Evolutionary conservation across 2,113 vertebrate species (phyloP).

Genomic region (Sphaerodactylus townsendi): DNA sequence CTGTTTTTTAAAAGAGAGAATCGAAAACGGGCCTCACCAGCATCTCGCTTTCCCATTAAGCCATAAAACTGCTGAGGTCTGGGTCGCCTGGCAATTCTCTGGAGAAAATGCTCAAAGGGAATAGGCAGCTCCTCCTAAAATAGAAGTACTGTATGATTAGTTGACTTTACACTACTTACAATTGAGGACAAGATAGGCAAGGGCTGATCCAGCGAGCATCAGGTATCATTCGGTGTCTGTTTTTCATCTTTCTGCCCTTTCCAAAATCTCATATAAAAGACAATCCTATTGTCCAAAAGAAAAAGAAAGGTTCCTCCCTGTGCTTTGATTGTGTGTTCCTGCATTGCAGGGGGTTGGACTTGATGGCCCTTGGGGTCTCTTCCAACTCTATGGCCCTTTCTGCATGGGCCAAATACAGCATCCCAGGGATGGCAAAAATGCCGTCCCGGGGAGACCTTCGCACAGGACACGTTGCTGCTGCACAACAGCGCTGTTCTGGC

Average conservation of each 20-base stretch:
- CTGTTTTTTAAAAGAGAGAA: neutral
- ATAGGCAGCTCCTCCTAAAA: slow-evolving; percentile 74
- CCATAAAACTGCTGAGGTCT: slow-evolving; percentile 93
- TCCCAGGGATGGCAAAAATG: too few species aligned
- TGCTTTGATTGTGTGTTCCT: too few species aligned
- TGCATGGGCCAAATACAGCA: too few species aligned
- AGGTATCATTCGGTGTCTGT: neutral
- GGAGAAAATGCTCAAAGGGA: slow-evolving; percentile 86
- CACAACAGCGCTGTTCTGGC: too few species aligned
- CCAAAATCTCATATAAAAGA: neutral
- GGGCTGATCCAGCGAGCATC: neutral
- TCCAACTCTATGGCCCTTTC: too few species aligned
- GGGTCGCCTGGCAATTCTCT: slow-evolving; percentile 93
- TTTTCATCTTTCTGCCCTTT: neutral
- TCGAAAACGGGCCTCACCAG: slow-evolving; percentile 76
- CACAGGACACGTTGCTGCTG: too few species aligned
- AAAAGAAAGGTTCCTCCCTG: too few species aligned
- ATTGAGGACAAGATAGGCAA: neutral
- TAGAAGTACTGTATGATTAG: slow-evolving; percentile 26
- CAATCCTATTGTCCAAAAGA: neutral
- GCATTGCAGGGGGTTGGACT: too few species aligned
- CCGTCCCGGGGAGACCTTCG: too few species aligned
- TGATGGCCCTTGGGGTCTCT: too few species aligned
- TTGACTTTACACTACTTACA: too few species aligned
- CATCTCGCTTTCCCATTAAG: slow-evolving; percentile 94